phyloP scores from a whole-genome alignment of 2,888 invertebrate genomes.

The Leptopterna dolabrata region DNA sequence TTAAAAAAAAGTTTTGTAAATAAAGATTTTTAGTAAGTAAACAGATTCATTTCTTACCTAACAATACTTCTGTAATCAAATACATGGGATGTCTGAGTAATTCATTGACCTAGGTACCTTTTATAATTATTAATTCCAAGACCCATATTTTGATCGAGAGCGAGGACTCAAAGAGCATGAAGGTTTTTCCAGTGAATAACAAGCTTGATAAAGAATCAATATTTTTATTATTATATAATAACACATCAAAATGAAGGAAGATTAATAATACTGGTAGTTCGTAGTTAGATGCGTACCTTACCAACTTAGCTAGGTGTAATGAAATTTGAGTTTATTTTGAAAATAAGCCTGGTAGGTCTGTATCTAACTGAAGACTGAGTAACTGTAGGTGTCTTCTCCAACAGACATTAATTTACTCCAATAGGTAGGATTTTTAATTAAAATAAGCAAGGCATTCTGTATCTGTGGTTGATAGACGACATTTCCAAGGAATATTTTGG shows the following conservation, averaged over 20 bases:
- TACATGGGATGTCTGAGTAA: no score
- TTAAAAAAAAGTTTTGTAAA: not conserved
- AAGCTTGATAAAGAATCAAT: not conserved
- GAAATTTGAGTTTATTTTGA: not conserved
- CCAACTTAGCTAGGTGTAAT: not conserved
- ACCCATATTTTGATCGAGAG: no score
- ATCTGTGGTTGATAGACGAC: not conserved
- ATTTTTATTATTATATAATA: not conserved
- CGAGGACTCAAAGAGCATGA: no score
- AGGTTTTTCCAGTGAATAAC: not conserved
- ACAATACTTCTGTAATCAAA: no score
- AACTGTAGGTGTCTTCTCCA: no score
- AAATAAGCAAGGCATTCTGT: slow-evolving; percentile 31
- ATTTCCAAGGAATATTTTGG: slow-evolving; percentile 19
- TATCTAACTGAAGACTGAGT: not conserved
- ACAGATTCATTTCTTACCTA: not conserved
- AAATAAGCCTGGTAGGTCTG: slow-evolving; percentile 1
- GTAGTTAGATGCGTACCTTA: not conserved
- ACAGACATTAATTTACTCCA: not conserved
- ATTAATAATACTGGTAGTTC: not conserved
- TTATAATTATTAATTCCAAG: no score
- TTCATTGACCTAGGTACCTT: no score
- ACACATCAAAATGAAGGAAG: slow-evolving; percentile 10
- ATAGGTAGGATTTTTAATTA: not conserved
- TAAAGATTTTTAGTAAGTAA: not conserved